Conservation (phyloP, 2,888 invertebrate genomes). For the Hipparchia sbordonii region DNA sequence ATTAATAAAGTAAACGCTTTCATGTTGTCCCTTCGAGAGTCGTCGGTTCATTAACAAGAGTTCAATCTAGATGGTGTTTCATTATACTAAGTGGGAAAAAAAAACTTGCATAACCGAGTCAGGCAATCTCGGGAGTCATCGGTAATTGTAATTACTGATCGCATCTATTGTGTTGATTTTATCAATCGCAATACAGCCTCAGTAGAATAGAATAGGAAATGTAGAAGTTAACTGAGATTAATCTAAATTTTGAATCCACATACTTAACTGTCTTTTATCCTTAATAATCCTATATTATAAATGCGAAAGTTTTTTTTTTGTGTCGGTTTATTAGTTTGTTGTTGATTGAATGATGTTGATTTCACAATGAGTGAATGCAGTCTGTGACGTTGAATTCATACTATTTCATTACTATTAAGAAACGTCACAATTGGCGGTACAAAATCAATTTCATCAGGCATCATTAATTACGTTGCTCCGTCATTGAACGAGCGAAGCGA, state of each 20-base stretch:
- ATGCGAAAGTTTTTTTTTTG: no score
- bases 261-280: background rate
- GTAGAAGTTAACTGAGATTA: background rate
- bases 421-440: no score
- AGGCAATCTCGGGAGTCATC: conserved; percentile 48
- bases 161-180: conserved; percentile 35
- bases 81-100: conserved; percentile 54
- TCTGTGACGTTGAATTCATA: no score
- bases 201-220: background rate
- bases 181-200: conserved; percentile 19
- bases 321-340: no score
- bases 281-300: no score
- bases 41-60: conserved; percentile 49
- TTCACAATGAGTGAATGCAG: no score
- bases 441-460: no score
- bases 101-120: conserved; percentile 53
- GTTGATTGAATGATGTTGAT: no score
- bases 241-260: background rate
- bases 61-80: conserved; percentile 41
- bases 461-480: no score
- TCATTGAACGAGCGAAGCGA: no score
- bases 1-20: conserved; percentile 42
- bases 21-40: conserved; percentile 48
- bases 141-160: conserved; percentile 51
- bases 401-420: no score